Evolutionary conservation across 2,888 invertebrate genomes (phyloP), one percentile per base, ranked within the genome.

Genomic region (Mimumesa dahlbomi): DNA sequence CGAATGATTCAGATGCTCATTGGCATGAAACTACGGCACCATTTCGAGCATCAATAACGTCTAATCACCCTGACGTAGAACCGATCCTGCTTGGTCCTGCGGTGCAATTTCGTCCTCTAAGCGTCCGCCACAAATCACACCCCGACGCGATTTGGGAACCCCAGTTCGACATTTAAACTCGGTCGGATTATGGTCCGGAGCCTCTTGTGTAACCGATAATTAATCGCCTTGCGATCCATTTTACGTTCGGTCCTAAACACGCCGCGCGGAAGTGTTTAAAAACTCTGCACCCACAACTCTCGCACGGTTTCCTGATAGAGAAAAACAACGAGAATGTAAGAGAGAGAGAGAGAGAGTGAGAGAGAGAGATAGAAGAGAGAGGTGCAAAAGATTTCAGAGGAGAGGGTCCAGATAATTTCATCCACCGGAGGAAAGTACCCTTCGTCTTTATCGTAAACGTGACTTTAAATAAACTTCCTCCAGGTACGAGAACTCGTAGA

Each of bases 51-150:
- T 85, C 86, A 82, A 86, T 86, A 85, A 85, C 82, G 78, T 82
- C 86, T 84, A 85, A 86, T 86, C 85, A 83, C 81, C 84, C 72
- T 75, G 78, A 71, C 72, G 77, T 67, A 78, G 82, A 82, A 80
- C 79, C 83, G 81, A 82, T 80, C 80, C 81, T 79, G 72, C 70
- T 76, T 63, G 79, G 83, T 82, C 79, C 80, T 79, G 81, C 70
- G 68, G 61, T 53, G 84, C 84, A 87, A 87, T 87, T 87, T 84
- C 82, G 84, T 84, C 82, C 86, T 81, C 78, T 87, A 85, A 87
- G 85, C 87, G 85, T 82, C 73, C 78, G 73, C 82, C 83, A 86
- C 87, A 87, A 87, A 87, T 87, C 87, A 87, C 86, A 78, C 73
- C 62, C 64, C 53, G 63, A 49, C 79, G 76, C 79, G 76, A 81